Base-by-base conservation (phyloP, 1,140 invertebrate genomes). In the Drosophila miranda region DNA sequence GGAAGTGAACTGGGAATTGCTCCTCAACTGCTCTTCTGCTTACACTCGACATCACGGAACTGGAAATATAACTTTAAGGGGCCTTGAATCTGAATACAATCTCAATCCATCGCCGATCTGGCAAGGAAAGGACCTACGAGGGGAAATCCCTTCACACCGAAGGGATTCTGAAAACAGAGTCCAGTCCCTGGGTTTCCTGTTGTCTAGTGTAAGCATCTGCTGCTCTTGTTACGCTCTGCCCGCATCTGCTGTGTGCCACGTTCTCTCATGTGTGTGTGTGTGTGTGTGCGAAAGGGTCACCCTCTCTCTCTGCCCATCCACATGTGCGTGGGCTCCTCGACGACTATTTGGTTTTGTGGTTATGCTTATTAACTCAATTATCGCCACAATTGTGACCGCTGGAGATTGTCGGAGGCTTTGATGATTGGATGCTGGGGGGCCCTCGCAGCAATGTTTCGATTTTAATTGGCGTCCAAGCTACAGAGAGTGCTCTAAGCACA, bases 361-460 rank as follows among this genome's bases (percentile, higher is more conserved):
- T 87, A 81, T 87, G 69, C 74, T 75, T 86, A 84, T 84, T 84
- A 84, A 87, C 73, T 86, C 81, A 84, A 84, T 84, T 84, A 84
- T 84, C 77, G 82, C 11, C 34, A 38, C 34, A 38, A 38, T 38
- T 11, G 34, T 38, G 3, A 13, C 34, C 26, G 50, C 50, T 52
- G 23, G 8, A 7, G 9, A 16, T 3, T 26, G 28, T 11, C 3
- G 13, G 2, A 14, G n/a, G 11, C 8, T 38, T 38, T 13, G 11
- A 13, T 38, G 34, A 38, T 38, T 38, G 34, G 3, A 13, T 38
- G 3, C 34, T 38, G 34, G 11, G 11, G 3, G 3, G 11, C 30
- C 3, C 9, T 34, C 30, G 0, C 3, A 1, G 34, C 34, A 5
- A 11, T 38, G 11, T 38, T 38, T 38, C 13, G 11, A 5, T 13